Evolutionary conservation across 2,797 vertebrate genomes (phyloP).

Genomic region (Cetoscarus ocellatus): DNA sequence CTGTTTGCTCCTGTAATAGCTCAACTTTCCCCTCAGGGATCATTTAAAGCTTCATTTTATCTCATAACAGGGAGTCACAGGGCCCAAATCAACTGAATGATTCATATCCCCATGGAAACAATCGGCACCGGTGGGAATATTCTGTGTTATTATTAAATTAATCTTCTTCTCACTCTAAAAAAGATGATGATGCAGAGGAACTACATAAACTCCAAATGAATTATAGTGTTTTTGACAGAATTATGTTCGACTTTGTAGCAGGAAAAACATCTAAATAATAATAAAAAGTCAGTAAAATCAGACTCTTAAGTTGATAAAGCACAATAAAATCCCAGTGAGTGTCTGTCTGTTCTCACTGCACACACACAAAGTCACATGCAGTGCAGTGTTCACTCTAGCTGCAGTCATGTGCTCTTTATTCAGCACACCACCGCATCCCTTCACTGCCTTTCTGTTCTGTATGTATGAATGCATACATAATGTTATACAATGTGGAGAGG

Average conservation of each 20-base stretch:
- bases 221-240: conserved; percentile 3
- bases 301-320: not conserved
- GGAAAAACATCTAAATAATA: too few relatives aligned
- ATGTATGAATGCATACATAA: conserved; percentile 19
- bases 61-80: conserved; percentile 25
- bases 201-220: conserved; percentile 15
- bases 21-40: conserved; percentile 44
- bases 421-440: conserved; percentile 67
- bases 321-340: not conserved
- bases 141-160: conserved; percentile 45
- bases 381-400: conserved; percentile 17
- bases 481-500: conserved; percentile 26
- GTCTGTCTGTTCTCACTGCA: conserved; percentile 17
- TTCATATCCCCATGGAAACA: conserved; percentile 62
- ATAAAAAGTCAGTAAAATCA: not conserved
- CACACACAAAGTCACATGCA: conserved; percentile 46
- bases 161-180: conserved; percentile 42
- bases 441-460: conserved; percentile 15
- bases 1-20: conserved; percentile 55
- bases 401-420: conserved; percentile 61
- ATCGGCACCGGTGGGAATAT: conserved; percentile 38
- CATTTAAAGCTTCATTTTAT: conserved; percentile 57
- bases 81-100: conserved; percentile 42
- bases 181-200: conserved; percentile 14
- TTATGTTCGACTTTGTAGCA: not conserved